phyloP scores from a whole-genome alignment of 2,888 invertebrate species.

The Hypomecis punctinalis region DNA sequence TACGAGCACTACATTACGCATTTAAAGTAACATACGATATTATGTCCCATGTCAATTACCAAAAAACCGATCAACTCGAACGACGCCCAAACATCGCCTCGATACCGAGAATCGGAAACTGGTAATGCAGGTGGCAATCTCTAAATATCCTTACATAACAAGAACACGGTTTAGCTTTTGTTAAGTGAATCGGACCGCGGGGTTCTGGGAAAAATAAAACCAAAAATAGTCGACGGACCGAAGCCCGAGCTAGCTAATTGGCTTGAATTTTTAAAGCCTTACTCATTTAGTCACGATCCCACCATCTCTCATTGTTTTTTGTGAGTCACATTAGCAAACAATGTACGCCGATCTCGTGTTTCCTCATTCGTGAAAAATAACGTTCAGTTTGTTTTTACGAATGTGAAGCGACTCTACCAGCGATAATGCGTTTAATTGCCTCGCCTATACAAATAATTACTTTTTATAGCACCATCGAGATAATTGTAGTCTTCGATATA shows the following conservation, averaged over 20 bases:
- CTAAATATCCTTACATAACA: conserved; percentile 50
- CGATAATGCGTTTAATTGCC: conserved; percentile 15
- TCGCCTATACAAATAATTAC: conserved; percentile 8
- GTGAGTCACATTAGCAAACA: conserved; percentile 72
- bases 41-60: not conserved
- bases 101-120: conserved; percentile 41
- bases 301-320: conserved; percentile 63
- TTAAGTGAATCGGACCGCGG: conserved; percentile 44
- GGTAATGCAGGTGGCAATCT: conserved; percentile 45
- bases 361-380: conserved; percentile 59
- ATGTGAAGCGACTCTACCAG: conserved; percentile 36
- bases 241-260: conserved; percentile 65
- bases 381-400: conserved; percentile 42
- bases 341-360: conserved; percentile 56
- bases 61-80: conserved; percentile 40
- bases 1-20: too few relatives aligned
- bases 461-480: too few relatives aligned
- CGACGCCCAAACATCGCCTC: conserved; percentile 35
- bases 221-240: conserved; percentile 49
- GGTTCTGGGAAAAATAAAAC: conserved; percentile 52
- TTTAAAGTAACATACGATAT: too few relatives aligned
- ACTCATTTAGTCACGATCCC: conserved; percentile 79
- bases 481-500: too few relatives aligned
- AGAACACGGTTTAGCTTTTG: conserved; percentile 43
- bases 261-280: conserved; percentile 78